These are phyloP conservation scores for Venusia cambrica DNA, from an alignment of 2,888 invertebrate species.

Conservation along the genomic window DNA sequence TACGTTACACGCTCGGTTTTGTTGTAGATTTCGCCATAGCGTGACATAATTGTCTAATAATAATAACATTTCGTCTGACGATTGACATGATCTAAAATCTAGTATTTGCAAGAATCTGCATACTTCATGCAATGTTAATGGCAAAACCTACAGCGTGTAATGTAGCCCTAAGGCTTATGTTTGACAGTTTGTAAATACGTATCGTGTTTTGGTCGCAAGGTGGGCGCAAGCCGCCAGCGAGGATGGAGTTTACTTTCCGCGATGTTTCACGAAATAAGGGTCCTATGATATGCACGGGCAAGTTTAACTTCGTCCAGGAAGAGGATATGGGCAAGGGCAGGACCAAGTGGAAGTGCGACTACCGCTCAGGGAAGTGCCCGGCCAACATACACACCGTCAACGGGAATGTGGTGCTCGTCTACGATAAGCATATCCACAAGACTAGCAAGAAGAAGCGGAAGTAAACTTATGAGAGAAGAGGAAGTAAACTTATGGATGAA, in stretches of 20 bases:
- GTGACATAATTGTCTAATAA: no score
- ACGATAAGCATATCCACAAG: constrained; percentile 51
- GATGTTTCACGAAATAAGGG: constrained; percentile 38
- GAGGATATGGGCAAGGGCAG: constrained; percentile 47
- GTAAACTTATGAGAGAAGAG: constrained; percentile 7
- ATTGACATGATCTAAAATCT: no score
- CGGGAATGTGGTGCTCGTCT: constrained; percentile 49
- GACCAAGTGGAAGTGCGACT: constrained; percentile 52
- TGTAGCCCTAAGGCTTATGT: constrained; percentile 1
- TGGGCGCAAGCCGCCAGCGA: constrained; percentile 34
- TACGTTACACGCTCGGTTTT: no score
- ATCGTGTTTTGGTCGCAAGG: constrained; percentile 30
- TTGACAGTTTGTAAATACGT: constrained; percentile 22
- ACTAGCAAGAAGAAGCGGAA: constrained; percentile 18
- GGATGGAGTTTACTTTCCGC: constrained; percentile 48
- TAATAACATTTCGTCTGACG: no score
- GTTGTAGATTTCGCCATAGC: no score
- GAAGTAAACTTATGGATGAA: no score
- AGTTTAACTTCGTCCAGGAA: constrained; percentile 50
- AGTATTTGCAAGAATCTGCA: no score
- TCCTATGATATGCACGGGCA: constrained; percentile 49
- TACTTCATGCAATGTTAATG: no score
- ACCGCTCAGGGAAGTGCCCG: constrained; percentile 42
- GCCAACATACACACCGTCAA: constrained; percentile 56
- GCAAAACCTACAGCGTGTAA: no score